Percentiles rank a stretch among this genome's conserved stretches.
Conservation (phyloP, 2,888 invertebrate species). For the Pammene aurita region DNA sequence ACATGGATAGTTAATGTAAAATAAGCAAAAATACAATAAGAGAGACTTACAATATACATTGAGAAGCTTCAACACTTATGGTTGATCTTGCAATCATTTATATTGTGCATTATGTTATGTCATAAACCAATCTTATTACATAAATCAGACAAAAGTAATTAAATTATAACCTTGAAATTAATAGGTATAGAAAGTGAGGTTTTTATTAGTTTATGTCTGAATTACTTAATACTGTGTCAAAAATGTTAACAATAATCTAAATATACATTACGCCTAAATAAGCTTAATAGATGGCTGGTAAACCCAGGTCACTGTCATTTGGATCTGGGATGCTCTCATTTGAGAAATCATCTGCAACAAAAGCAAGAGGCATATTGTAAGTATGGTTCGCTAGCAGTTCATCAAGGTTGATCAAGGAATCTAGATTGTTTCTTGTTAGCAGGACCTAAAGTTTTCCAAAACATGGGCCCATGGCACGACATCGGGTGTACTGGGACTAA, state of each 20-base stretch:
- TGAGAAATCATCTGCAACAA: conserved; percentile 72
- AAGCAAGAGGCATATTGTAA: not conserved
- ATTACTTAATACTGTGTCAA: conserved; percentile 28
- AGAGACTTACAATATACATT: conserved; percentile 11
- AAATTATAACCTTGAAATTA: conserved; percentile 27
- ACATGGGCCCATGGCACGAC: too few relatives aligned
- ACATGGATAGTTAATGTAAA: not conserved
- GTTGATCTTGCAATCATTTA: not conserved
- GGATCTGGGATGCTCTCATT: conserved; percentile 62
- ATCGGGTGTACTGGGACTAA: too few relatives aligned
- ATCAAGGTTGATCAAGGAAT: too few relatives aligned
- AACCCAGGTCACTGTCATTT: conserved; percentile 61
- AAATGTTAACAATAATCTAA: conserved; percentile 3
- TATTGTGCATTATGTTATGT: not conserved
- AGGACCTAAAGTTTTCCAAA: too few relatives aligned
- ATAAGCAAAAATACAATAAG: not conserved
- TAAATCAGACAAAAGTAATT: not conserved
- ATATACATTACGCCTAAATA: conserved; percentile 13
- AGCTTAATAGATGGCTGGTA: conserved; percentile 64
- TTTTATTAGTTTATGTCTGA: conserved; percentile 1
- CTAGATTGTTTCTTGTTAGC: too few relatives aligned
- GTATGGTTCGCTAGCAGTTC: too few relatives aligned
- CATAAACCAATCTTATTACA: conserved; percentile 18
- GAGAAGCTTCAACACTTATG: not conserved
- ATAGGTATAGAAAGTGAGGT: conserved; percentile 8